Base-by-base conservation (phyloP, 2,113 vertebrate genomes). In the Barbus barbus region DNA sequence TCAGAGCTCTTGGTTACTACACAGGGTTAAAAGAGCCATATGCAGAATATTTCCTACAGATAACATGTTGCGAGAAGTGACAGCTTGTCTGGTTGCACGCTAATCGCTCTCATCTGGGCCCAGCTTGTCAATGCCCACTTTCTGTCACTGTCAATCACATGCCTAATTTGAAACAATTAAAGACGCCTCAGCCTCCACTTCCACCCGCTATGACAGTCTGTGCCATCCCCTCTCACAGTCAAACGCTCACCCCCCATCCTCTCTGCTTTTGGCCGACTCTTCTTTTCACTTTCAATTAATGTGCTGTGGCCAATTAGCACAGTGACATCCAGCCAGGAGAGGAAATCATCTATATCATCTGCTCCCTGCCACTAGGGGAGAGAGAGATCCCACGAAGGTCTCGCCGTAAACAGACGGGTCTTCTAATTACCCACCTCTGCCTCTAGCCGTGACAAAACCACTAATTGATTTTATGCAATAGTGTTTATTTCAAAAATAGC, bases 391-490 rank as follows among this genome's bases (percentile, higher is more conserved):
- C 72, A 74, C 31, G 26, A 60, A 78, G 44, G 38, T 67, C 61
- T 18, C 36, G 41, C 41, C 31, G 26, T 31, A 36, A 63, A 44
- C 56, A 85, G 44, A 72, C 53, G 78, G 85, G 73, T 78, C 84
- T 46, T 46, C 85, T 88, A 85, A 88, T 89, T 88, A 85, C 83
- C 82, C 84, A 80, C 69, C 65, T 78, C 95, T 94, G 94, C 95
- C 95, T 95, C 92, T 94, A 89, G 53, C 94, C 94, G 93, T 96
- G 95, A 89, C 86, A 94, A 96, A 96, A 94, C 89, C 92, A 91
- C 93, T 97, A 96, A 96, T 96, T 96, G 95, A 96, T 96, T 96
- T 96, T 95, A 96, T 96, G 95, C 94, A 96, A 94, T 95, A 94
- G 80, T 86, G 75, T 94, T 96, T 96, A 95, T 95, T 94, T 96